Evolutionary conservation across 2,113 vertebrate species (phyloP).

Genomic region (Pithys albifrons): DNA sequence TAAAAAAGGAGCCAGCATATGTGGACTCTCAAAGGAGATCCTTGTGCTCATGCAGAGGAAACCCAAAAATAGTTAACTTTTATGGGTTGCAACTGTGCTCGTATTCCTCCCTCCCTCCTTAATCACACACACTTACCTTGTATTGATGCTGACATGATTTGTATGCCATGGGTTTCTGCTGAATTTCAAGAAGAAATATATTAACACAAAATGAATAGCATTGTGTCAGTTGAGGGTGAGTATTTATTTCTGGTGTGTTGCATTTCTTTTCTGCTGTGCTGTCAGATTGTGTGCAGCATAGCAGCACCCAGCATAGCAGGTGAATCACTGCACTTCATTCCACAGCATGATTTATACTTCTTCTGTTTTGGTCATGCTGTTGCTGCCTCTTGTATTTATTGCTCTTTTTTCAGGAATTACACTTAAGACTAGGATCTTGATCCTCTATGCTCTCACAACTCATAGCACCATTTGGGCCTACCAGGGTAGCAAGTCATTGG

Average conservation of each 20-base stretch:
- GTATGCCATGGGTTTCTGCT: neutral
- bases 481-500: neutral
- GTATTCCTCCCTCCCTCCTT: neutral
- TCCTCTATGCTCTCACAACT: neutral
- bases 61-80: neutral
- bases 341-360: constrained; percentile 38
- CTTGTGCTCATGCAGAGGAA: neutral
- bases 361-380: constrained; percentile 26
- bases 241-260: constrained; percentile 62
- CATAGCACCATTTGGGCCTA: neutral
- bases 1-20: neutral
- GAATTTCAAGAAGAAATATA: constrained; percentile 65
- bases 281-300: constrained; percentile 57
- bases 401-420: constrained; percentile 17
- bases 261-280: constrained; percentile 61
- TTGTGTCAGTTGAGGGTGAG: constrained; percentile 32
- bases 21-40: neutral
- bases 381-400: constrained; percentile 44
- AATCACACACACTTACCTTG: constrained; percentile 37
- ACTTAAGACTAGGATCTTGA: constrained; percentile 10
- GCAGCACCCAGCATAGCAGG: constrained; percentile 13
- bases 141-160: constrained; percentile 61
- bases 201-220: constrained; percentile 49
- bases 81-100: neutral
- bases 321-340: constrained; percentile 56